Evolutionary conservation across 2,888 invertebrate genomes (phyloP), one percentile per base, ranked within the genome.

Genomic region (Troides helena): DNA sequence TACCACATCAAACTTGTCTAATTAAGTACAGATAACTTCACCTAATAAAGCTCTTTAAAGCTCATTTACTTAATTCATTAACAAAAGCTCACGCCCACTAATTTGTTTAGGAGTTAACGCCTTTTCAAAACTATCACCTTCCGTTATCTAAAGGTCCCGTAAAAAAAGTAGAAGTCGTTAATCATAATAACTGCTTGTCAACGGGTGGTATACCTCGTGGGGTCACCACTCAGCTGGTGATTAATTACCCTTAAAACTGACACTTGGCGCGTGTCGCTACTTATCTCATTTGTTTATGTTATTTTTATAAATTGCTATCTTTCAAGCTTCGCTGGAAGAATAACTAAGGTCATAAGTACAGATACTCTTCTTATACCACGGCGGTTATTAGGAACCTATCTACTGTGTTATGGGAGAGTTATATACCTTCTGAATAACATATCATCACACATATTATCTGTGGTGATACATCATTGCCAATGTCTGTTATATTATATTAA

Each of bases 131-230:
- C 62, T 21, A 62, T 58, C 57, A 21, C 57, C 46, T 46, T 53
- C 65, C 39, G 69, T 69, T 57, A 65, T 3, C 50, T 14, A 50
- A 50, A 14, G 30, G 30, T 4, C 30, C 50, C 4, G 18, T 0
- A 17, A 46, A 39, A 58, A 69, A 58, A 59, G 64, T 39, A 59
- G 60, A 65, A 53, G 23, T 70, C 62, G 62, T 70, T 62, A 66
- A 70, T 70, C 58, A 66, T 63, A 65, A 43, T 65, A 63, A 60
- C 59, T 65, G 36, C 50, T 30, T 43, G 66, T n/a, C 62, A 30
- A 5, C 21, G 30, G 58, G 59, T 59, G 50, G 58, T 25, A 39
- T 62, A 62, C 66, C 62, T 63, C 23, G 50, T n/a, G 36, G 64
- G 70, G 66, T 66, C 59, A 59, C 62, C 62, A 53, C 59, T 59